phyloP scores from a whole-genome alignment of 1,140 invertebrate species.

The Pseudobourletiella spinata region DNA sequence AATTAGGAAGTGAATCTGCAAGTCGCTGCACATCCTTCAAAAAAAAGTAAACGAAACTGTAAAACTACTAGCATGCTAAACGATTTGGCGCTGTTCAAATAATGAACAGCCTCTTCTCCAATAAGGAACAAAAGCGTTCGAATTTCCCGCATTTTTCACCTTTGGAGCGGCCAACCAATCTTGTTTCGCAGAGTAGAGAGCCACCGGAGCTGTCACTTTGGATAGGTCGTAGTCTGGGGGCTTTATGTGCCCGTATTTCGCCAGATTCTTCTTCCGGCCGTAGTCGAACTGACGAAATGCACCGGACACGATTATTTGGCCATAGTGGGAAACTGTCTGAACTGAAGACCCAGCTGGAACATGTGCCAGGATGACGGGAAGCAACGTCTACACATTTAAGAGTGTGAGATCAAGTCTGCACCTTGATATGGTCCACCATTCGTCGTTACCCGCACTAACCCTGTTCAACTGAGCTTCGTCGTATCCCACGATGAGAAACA shows the following conservation, averaged over 20 bases:
- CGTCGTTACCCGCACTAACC: no score
- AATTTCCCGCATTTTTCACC: no score
- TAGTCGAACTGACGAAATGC: constrained; percentile 26
- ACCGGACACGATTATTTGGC: constrained; percentile 37
- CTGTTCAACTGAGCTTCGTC: no score
- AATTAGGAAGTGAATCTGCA: constrained; percentile 43
- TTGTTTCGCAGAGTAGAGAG: constrained; percentile 40
- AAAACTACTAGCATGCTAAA: no score
- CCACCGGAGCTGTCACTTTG: constrained; percentile 46
- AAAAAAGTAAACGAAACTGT: no score
- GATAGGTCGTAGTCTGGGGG: constrained; percentile 41
- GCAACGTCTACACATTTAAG: no score
- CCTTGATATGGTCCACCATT: no score
- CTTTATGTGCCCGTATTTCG: constrained; percentile 36
- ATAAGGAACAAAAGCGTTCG: no score
- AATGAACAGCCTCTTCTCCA: no score
- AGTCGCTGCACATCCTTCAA: constrained; percentile 44
- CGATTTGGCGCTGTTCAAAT: no score
- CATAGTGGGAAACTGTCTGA: constrained; percentile 34
- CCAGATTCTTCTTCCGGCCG: constrained; percentile 19
- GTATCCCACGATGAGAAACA: constrained; percentile 29
- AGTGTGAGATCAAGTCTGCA: no score
- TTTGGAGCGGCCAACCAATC: neutral
- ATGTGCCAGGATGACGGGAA: constrained; percentile 38
- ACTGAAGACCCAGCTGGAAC: constrained; percentile 27